These are phyloP conservation scores for Stomatorhinus walkeri DNA, from an alignment of 2,797 vertebrate species.

Conservation along the genomic window DNA sequence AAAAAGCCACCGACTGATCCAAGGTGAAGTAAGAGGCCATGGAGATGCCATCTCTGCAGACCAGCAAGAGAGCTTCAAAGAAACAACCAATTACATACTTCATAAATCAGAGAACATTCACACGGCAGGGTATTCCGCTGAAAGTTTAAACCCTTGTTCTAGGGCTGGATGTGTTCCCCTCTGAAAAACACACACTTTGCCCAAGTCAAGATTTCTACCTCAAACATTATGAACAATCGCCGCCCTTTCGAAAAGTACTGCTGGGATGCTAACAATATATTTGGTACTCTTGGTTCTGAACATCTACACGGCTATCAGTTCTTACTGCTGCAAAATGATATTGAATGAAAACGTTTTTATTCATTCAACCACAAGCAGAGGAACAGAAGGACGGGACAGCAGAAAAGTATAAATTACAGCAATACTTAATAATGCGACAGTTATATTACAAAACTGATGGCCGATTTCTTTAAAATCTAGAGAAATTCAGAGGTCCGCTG, in stretches of 20 bases:
- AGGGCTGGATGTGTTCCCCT: neutral
- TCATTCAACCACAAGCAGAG: neutral
- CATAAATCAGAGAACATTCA: neutral
- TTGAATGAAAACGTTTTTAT: neutral
- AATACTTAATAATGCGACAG: neutral
- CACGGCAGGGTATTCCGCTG: neutral
- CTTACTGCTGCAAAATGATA: neutral
- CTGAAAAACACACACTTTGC: neutral
- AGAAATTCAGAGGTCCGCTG: neutral
- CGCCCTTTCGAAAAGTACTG: neutral
- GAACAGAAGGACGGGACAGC: neutral
- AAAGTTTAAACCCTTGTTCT: neutral
- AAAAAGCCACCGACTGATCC: neutral
- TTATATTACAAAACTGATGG: neutral
- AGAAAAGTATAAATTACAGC: neutral
- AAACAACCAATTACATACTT: neutral
- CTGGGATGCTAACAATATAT: neutral
- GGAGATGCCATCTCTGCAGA: neutral
- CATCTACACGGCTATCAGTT: neutral
- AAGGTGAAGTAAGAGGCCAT: neutral
- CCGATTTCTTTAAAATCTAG: neutral
- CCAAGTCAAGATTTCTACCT: neutral
- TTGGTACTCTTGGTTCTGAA: neutral
- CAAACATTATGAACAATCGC: neutral
- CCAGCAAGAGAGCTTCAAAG: neutral